Evolutionary conservation across 2,888 invertebrate genomes (phyloP), one percentile per base, ranked within the genome.

Genomic region (Lamellibrachia satsuma): DNA sequence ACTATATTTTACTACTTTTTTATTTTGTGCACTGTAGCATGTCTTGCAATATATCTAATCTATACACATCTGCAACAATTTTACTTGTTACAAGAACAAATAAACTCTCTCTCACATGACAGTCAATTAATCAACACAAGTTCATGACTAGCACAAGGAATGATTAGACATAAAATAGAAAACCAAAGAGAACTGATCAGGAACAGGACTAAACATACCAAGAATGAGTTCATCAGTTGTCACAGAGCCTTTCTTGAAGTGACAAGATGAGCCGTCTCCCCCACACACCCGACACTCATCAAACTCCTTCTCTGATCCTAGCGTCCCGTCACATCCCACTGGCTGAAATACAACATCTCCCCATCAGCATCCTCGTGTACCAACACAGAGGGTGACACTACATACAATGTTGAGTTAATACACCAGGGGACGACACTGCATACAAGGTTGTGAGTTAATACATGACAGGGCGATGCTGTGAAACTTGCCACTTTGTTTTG

Each of bases 221-320:
- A 75, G 75, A 75, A 75, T 15, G 22, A 75, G 75, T 75, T 75
- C n/a, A n/a, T 75, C 75, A 4, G 75, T 75, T 22, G 75, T n/a
- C 3, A 75, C 75, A 6, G 75, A 4, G 15, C 75, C 75, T 75
- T 75, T 75, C 75, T 75, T 75, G 75, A 75, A 22, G 75, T 75
- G 75, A 75, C 75, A 75, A 4, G 75, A 75, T 15, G 75, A 75
- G 75, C 75, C 75, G 22, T 75, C 75, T 6, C 75, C 75, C 39
- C 98, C 98, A 96, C 99, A 99, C 90, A 98, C 98, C 2, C 99
- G 99, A 96, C 99, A 99, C 95, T 97, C 97, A 97, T 99, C 99
- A 94, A 98, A 97, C 94, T 98, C 98, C 95, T 98, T 97, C 27
- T 97, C 97, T 0, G 98, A 98, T 15, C 98, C 98, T 75, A 98